These are phyloP conservation scores for Muscicapa adusta DNA, from an alignment of 2,113 vertebrate genomes.

Conservation along the genomic window DNA sequence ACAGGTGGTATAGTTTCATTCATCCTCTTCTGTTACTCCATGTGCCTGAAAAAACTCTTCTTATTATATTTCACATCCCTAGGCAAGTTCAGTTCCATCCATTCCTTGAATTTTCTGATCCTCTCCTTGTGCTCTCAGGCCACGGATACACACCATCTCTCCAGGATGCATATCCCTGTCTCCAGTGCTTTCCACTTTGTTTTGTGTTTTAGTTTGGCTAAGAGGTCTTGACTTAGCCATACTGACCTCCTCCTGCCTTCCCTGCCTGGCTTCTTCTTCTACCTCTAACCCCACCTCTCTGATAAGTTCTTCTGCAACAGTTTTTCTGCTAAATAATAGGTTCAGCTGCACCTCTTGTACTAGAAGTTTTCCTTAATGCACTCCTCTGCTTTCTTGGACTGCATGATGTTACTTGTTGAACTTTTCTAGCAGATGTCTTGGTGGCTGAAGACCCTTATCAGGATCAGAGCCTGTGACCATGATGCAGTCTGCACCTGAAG, in stretches of 20 bases:
- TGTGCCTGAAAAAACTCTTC: not conserved
- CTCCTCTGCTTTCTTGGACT: not conserved
- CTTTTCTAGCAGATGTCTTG: not conserved
- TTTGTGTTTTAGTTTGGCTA: not conserved
- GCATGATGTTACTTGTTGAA: not conserved
- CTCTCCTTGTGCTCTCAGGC: not conserved
- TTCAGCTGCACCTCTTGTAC: not conserved
- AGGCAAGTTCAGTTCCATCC: not conserved
- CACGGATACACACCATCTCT: not conserved
- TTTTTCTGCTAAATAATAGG: not conserved
- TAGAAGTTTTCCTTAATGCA: not conserved
- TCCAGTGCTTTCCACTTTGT: not conserved
- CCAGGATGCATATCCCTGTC: not conserved
- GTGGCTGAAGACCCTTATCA: not conserved
- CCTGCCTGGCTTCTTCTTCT: not conserved
- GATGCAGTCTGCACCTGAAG: not conserved
- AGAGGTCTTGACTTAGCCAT: not conserved
- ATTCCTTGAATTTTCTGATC: not conserved
- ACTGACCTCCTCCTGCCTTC: not conserved
- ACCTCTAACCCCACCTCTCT: not conserved
- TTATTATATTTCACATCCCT: not conserved
- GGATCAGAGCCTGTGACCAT: not conserved
- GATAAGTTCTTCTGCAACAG: not conserved
- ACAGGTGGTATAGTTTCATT: fast-evolving
- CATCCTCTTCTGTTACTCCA: not conserved